Evolutionary conservation across 2,797 vertebrate species (phyloP), one percentile per base, ranked within the genome.

Genomic region (Parambassis ranga): DNA sequence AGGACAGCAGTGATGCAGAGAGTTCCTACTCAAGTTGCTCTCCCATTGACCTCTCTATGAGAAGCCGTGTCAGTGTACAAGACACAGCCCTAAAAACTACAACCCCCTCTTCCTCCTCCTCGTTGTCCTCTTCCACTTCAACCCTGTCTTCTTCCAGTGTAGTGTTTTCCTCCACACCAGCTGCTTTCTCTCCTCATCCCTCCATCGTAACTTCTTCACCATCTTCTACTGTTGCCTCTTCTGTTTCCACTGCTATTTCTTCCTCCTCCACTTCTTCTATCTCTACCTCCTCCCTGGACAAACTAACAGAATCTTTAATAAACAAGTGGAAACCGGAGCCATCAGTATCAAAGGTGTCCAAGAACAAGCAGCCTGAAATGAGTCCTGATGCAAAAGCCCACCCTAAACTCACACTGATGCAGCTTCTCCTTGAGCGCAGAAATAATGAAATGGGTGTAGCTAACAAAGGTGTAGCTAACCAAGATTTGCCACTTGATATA

Each of bases 1-100:
- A 96, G 89, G 96, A 97, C 66, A 97, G 94, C 89, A 98, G 96
- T 26, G 96, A 97, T 42, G 95, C 95, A 6, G 96, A 98, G 82
- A 98, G 96, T 69, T 95, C 92, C 39, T 95, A 96, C 80, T 98
- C 96, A 32, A 97, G 95, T 78, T 97, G 95, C 80, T 95, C 95
- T 41, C 98, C 98, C 43, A 99, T 99, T 72, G 98, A 99, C 85
- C 92, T 99, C 10, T 99, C 97, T n/a, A 93, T 96, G 73, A 96
- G 95, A 88, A 94, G 91, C 79, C 91, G 94, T 59, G 82, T 72
- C 43, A 92, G 86, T 49, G 92, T 90, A 62, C 87, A 92, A 33
- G 94, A 93, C 48, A 75, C 87, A 2, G 92, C 91, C 58, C 82
- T 81, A 6, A 92, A 91, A 70, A 83, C 78, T 0, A 77, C 89